Percentiles rank a stretch among this genome's conserved stretches.
Evolutionary conservation across 2,797 vertebrate species (phyloP).

Genomic region (Philypnodon macrostomus): DNA sequence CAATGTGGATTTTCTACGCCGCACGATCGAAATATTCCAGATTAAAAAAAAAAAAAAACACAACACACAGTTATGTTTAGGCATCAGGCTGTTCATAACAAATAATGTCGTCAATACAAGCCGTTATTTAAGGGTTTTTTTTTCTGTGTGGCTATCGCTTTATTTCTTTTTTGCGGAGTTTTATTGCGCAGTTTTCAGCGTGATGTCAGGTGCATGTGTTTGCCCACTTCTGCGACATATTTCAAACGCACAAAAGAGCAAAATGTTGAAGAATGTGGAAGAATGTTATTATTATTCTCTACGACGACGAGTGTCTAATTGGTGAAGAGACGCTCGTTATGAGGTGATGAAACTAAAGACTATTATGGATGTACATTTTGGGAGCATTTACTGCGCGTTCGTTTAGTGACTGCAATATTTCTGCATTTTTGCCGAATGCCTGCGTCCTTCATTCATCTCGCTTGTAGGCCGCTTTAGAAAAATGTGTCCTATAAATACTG

Average conservation of each 20-base stretch:
- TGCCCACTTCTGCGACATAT: not conserved
- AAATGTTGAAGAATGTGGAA: not conserved
- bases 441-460: not conserved
- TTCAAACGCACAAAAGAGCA: not conserved
- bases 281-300: not conserved
- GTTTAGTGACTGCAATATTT: not conserved
- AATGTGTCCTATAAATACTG: not conserved
- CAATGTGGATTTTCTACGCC: too few relatives aligned
- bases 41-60: too few relatives aligned
- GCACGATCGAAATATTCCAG: too few relatives aligned
- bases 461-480: conserved; percentile 3
- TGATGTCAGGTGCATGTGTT: not conserved
- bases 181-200: not conserved
- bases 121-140: too few relatives aligned
- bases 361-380: not conserved
- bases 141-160: too few relatives aligned
- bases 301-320: not conserved
- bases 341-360: not conserved
- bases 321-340: too few relatives aligned
- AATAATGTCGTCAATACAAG: too few relatives aligned
- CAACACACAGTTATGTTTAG: too few relatives aligned
- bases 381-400: not conserved
- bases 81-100: too few relatives aligned
- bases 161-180: too few relatives aligned
- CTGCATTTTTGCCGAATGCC: conserved; percentile 8